phyloP scores from a whole-genome alignment of 1,140 invertebrate species.

The roundworm (Caenorhabditis elegans) region WBcel235 BX284605.5:14187001-14187500 shows the following conservation, averaged over 20 bases:
- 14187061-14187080: not conserved
- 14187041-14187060: not conserved
- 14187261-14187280: not conserved
- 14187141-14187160: not conserved
- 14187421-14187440: not conserved
- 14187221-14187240: not conserved
- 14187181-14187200: not conserved
- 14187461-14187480: not conserved
- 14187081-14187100: not conserved
- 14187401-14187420: not conserved
- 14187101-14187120: slow-evolving; percentile 10
- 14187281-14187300: not conserved
- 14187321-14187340: not conserved
- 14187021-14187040: not conserved
- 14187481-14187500: not conserved
- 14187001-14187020: not conserved
- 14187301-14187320: not conserved
- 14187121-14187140: not conserved
- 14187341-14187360: not conserved
- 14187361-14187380: not conserved
- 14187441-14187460: not conserved
- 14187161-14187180: not conserved
- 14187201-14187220: not conserved
- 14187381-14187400: not conserved
- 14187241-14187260: not conserved